Percentiles rank a stretch among this genome's conserved stretches.
These are phyloP conservation scores for Spisula subtruncata DNA, from an alignment of 2,888 invertebrate genomes.

Conservation along the genomic window DNA sequence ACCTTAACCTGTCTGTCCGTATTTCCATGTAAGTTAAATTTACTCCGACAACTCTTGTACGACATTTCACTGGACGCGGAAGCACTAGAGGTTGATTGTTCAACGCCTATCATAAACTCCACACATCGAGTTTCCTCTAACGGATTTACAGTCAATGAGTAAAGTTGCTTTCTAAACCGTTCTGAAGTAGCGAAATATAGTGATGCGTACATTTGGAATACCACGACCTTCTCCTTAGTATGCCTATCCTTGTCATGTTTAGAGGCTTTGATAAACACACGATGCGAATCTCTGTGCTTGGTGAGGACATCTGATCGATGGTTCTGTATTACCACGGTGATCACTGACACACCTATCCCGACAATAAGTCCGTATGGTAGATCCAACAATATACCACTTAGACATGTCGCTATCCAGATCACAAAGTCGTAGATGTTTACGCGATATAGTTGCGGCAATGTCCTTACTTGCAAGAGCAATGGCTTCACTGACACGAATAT, in stretches of 20 bases:
- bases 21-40: neutral
- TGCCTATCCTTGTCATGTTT: neutral
- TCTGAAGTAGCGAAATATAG: slow-evolving; percentile 70
- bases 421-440: slow-evolving; percentile 93
- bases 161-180: slow-evolving; percentile 52
- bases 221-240: slow-evolving; percentile 32
- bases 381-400: slow-evolving; percentile 79
- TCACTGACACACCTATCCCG: slow-evolving; percentile 78
- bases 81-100: neutral
- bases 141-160: slow-evolving; percentile 56
- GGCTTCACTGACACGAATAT: slow-evolving; percentile 88
- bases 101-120: neutral
- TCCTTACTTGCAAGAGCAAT: slow-evolving; percentile 90
- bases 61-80: slow-evolving; percentile 1
- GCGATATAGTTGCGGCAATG: slow-evolving; percentile 92
- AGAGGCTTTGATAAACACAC: slow-evolving; percentile 34
- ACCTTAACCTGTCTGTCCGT: slow-evolving; percentile 33
- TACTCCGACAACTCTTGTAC: neutral
- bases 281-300: slow-evolving; percentile 7
- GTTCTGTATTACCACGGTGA: slow-evolving; percentile 77
- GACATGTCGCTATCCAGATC: slow-evolving; percentile 82
- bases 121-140: slow-evolving; percentile 3
- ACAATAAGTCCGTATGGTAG: slow-evolving; percentile 81
- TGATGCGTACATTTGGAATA: slow-evolving; percentile 62
- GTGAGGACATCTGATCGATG: slow-evolving; percentile 60